Percentiles rank a stretch among this genome's conserved stretches.
Evolutionary conservation across 2,113 vertebrate species (phyloP).

Genomic region (Excalfactoria chinensis): DNA sequence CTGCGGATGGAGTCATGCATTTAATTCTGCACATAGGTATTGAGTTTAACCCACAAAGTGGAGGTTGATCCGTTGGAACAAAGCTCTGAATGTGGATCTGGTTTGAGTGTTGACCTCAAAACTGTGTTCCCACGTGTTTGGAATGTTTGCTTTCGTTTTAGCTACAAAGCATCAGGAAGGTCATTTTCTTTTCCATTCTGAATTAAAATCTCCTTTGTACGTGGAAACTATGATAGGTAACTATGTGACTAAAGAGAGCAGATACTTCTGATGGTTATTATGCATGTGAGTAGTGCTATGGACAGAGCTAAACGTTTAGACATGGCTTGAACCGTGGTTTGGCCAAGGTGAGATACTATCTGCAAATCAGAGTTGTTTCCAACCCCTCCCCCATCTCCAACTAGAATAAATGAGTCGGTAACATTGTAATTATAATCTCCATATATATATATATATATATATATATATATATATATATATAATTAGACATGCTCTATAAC

Average conservation of each 20-base stretch:
- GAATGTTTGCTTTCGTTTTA: background rate
- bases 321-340: rapidly evolving
- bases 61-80: background rate
- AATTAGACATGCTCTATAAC: background rate
- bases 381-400: too few relatives aligned
- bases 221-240: background rate
- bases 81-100: background rate
- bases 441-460: too few relatives aligned
- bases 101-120: background rate
- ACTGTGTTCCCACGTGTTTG: background rate
- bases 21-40: background rate
- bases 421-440: background rate
- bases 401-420: background rate
- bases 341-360: background rate
- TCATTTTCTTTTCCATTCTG: background rate
- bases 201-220: background rate
- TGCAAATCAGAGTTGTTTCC: background rate
- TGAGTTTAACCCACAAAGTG: background rate
- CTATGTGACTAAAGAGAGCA: background rate
- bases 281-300: background rate
- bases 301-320: background rate
- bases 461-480: background rate
- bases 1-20: background rate
- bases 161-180: background rate
- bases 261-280: background rate